phyloP scores from a whole-genome alignment of 1,140 invertebrate genomes.

The Venustaconcha ellipsiformis region DNA sequence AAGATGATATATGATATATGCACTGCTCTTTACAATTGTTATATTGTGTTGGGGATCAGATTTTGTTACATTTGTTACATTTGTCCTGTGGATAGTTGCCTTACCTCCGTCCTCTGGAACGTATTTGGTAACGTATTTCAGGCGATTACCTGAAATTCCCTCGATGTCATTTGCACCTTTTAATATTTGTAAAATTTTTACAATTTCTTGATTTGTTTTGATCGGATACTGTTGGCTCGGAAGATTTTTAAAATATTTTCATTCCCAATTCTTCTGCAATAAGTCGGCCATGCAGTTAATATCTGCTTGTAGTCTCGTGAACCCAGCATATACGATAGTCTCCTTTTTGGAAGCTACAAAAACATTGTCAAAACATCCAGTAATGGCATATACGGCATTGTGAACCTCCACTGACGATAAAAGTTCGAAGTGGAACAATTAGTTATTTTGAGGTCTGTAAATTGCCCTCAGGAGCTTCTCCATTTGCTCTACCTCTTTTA shows the following conservation, averaged over 20 bases:
- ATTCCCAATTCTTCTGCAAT: slow-evolving; percentile 25
- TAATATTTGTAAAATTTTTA: slow-evolving; percentile 45
- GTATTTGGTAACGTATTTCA: slow-evolving; percentile 7
- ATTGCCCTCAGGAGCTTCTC: slow-evolving; percentile 60
- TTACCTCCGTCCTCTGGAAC: not conserved
- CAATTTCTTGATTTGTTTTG: slow-evolving; percentile 54
- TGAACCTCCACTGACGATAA: slow-evolving; percentile 37
- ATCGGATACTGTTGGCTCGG: slow-evolving; percentile 54
- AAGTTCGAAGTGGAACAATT: slow-evolving; percentile 65
- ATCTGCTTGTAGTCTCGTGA: slow-evolving; percentile 48
- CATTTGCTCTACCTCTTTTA: slow-evolving; percentile 56
- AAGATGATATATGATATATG: slow-evolving; percentile 60
- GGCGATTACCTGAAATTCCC: slow-evolving; percentile 25
- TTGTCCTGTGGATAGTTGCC: slow-evolving; percentile 20
- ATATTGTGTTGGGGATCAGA: slow-evolving; percentile 45
- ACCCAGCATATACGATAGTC: slow-evolving; percentile 42
- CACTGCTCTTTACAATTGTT: slow-evolving; percentile 57
- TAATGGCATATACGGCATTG: slow-evolving; percentile 42
- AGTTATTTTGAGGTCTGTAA: slow-evolving; percentile 62
- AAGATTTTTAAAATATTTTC: slow-evolving; percentile 61
- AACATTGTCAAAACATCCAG: slow-evolving; percentile 59
- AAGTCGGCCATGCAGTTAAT: slow-evolving; percentile 50
- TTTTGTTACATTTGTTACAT: slow-evolving; percentile 38
- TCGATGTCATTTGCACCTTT: slow-evolving; percentile 54
- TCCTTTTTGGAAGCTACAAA: slow-evolving; percentile 42